phyloP scores from a whole-genome alignment of 2,113 vertebrate species.

The Rhineura floridana region DNA sequence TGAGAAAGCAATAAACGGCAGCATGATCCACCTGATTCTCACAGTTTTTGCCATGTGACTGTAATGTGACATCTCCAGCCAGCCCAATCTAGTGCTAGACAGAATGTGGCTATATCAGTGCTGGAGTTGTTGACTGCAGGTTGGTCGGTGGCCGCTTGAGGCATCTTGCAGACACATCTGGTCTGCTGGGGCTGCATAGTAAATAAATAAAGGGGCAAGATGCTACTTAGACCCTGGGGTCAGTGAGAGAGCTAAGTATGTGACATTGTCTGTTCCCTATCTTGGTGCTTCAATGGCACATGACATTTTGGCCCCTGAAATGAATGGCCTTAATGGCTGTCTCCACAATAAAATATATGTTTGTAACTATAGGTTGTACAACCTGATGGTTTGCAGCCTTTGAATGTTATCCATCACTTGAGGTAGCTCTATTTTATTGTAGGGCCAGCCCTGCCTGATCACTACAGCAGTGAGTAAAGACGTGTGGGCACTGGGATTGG shows the following conservation, averaged over 20 bases:
- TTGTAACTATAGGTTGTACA: background rate
- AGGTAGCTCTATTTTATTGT: background rate
- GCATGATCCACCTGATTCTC: background rate
- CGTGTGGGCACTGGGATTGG: too few species aligned
- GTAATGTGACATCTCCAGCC: background rate
- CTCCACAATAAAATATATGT: background rate
- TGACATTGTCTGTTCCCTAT: background rate
- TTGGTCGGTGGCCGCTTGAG: background rate
- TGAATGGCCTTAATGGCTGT: background rate
- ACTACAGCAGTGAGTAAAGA: background rate
- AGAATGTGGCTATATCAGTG: background rate
- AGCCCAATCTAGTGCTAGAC: background rate
- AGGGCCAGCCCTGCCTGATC: background rate
- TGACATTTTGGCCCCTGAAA: background rate
- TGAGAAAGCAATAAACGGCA: background rate
- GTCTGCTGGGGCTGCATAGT: background rate
- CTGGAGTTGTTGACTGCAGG: background rate
- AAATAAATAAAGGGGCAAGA: background rate
- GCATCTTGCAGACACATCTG: background rate
- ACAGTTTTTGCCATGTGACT: background rate
- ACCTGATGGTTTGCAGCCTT: background rate
- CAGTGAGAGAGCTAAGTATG: background rate
- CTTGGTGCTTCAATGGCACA: background rate
- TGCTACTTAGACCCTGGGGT: background rate
- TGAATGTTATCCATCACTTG: background rate